Percentiles rank a stretch among this genome's conserved stretches.
These are phyloP conservation scores for Chondrilla cf. caribensis DNA, from an alignment of 37 sponge, comb jelly and placozoan genomes.

Conservation along the genomic window DNA sequence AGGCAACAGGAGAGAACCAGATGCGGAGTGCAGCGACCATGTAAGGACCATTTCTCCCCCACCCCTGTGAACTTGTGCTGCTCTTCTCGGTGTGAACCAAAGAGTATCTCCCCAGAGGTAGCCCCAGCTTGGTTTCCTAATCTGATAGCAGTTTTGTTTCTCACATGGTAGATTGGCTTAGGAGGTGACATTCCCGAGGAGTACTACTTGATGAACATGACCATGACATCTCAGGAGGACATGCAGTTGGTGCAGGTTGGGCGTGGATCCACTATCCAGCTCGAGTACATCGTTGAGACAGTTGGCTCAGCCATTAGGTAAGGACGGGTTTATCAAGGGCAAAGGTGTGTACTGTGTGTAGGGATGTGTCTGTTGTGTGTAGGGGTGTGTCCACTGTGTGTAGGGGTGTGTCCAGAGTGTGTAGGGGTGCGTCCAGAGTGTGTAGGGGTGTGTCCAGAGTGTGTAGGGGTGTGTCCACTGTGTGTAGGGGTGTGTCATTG, in stretches of 20 bases:
- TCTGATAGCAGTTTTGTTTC: too few species aligned
- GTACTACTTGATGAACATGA: slow-evolving; percentile 55
- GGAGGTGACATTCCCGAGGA: slow-evolving; percentile 52
- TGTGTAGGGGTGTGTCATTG: too few species aligned
- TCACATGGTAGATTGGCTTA: slow-evolving; percentile 6
- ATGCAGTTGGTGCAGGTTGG: slow-evolving; percentile 55
- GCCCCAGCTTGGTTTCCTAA: too few species aligned
- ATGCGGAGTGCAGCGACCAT: slow-evolving; percentile 51
- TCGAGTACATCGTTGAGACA: neutral
- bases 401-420: too few species aligned
- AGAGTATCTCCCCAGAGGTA: too few species aligned
- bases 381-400: too few species aligned
- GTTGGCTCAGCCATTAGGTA: slow-evolving; percentile 48
- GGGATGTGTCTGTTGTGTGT: neutral
- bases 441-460: too few species aligned
- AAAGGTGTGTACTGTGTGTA: neutral
- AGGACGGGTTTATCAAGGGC: neutral
- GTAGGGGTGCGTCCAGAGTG: neutral
- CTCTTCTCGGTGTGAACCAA: too few species aligned
- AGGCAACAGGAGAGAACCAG: slow-evolving; percentile 69
- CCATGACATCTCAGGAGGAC: slow-evolving; percentile 38
- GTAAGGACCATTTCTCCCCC: slow-evolving; percentile 5
- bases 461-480: neutral
- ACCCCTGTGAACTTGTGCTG: too few species aligned
- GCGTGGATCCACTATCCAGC: slow-evolving; percentile 28